Conservation (phyloP, 2,888 invertebrate genomes). For the Poecilus cupreus region DNA sequence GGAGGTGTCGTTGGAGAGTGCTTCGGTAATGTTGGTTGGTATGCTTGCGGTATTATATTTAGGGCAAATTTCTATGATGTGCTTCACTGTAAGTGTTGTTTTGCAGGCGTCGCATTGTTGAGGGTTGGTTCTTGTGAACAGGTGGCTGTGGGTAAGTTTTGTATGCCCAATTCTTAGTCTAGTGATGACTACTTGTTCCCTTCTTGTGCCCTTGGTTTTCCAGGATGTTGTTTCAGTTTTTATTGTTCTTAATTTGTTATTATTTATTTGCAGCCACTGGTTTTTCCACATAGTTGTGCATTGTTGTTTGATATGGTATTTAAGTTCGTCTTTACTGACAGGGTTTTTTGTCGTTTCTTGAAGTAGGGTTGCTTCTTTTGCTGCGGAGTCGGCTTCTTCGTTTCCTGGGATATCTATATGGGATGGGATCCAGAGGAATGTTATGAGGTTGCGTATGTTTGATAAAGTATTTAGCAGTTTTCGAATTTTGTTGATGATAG, state of each 20-base stretch:
- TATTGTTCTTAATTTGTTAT: neutral
- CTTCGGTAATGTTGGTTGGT: no score
- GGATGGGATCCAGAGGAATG: no score
- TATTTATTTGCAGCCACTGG: neutral
- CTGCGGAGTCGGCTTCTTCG: no score
- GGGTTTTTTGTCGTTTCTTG: neutral
- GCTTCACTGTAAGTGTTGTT: no score
- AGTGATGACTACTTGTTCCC: constrained; percentile 21
- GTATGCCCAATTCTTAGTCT: constrained; percentile 22
- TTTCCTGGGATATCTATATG: no score
- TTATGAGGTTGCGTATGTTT: no score
- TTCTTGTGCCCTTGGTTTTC: neutral
- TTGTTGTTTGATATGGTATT: neutral
- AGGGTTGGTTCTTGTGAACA: neutral
- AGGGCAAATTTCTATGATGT: no score
- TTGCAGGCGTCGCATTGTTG: neutral
- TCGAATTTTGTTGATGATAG: no score
- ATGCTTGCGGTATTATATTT: no score
- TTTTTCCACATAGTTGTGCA: neutral
- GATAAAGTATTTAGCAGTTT: no score
- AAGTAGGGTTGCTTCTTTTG: neutral
- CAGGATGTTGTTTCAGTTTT: neutral
- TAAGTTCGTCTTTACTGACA: neutral
- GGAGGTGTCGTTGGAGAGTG: no score
- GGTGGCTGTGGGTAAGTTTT: constrained; percentile 12